These are phyloP conservation scores for Spilosoma lubricipeda DNA, from an alignment of 2,888 invertebrate species.

Conservation along the genomic window DNA sequence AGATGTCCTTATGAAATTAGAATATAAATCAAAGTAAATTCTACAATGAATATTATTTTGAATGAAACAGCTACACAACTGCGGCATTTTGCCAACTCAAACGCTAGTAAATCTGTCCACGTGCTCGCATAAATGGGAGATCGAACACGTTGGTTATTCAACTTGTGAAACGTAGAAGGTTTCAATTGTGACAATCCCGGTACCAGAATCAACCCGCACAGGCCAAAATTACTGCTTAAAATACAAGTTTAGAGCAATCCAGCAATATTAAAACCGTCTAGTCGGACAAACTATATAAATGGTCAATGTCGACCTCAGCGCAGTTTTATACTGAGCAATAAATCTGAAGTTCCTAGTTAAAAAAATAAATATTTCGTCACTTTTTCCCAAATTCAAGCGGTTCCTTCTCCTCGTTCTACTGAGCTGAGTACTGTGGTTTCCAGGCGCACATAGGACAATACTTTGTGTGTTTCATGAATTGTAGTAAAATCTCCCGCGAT, in stretches of 20 bases:
- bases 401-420: no score
- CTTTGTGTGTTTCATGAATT: no score
- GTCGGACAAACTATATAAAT: background rate
- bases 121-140: background rate
- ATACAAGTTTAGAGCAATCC: background rate
- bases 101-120: background rate
- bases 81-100: background rate
- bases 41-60: background rate
- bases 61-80: constrained; percentile 1
- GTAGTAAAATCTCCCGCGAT: no score
- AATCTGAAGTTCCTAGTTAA: no score
- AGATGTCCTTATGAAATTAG: background rate
- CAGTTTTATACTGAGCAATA: background rate
- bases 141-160: background rate
- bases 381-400: no score
- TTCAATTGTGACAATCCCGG: background rate
- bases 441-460: no score
- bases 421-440: no score
- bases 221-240: background rate
- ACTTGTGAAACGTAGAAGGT: background rate
- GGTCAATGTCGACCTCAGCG: background rate
- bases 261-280: background rate
- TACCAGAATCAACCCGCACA: background rate
- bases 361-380: no score
- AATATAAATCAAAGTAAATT: constrained; percentile 2